Percentiles rank a stretch among this genome's conserved stretches.
Evolutionary conservation across 1,140 invertebrate genomes (phyloP).

Genomic region (Calycopis cecrops): DNA sequence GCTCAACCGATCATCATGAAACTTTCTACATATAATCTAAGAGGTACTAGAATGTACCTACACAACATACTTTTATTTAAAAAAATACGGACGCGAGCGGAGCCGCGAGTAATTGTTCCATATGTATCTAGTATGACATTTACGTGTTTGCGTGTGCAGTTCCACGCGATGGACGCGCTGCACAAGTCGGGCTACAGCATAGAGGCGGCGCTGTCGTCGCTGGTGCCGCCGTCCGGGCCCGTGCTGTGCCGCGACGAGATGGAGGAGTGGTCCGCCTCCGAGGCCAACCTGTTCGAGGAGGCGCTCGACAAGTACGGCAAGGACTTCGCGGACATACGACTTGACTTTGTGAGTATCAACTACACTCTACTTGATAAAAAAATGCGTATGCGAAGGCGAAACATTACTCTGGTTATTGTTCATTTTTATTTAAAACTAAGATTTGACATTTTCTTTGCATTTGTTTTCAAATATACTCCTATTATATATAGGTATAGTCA

Average conservation of each 20-base stretch:
- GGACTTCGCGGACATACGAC: slow-evolving; percentile 98
- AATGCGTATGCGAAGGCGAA: too few relatives aligned
- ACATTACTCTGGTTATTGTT: too few relatives aligned
- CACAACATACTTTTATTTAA: too few relatives aligned
- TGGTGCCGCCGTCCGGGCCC: slow-evolving; percentile 96
- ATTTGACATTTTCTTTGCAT: too few relatives aligned
- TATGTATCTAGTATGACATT: neutral
- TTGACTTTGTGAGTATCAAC: slow-evolving; percentile 93
- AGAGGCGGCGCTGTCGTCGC: slow-evolving; percentile 91
- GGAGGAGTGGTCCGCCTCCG: slow-evolving; percentile 99
- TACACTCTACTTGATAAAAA: neutral
- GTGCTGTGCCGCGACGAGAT: slow-evolving; percentile 99
- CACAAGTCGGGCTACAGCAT: slow-evolving; percentile 96
- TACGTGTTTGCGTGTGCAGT: slow-evolving; percentile 76
- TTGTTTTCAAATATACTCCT: too few relatives aligned
- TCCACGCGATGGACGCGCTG: slow-evolving; percentile 98
- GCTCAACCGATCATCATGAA: too few relatives aligned
- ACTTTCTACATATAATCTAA: too few relatives aligned
- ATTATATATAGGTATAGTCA: too few relatives aligned
- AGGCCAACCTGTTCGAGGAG: slow-evolving; percentile 99
- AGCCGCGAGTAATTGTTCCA: too few relatives aligned
- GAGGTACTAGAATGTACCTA: too few relatives aligned
- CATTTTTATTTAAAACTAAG: too few relatives aligned
- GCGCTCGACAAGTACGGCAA: slow-evolving; percentile 99
- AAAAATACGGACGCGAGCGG: too few relatives aligned